phyloP scores from a whole-genome alignment of 2,888 invertebrate species.

The Pseudoips prasinana region DNA sequence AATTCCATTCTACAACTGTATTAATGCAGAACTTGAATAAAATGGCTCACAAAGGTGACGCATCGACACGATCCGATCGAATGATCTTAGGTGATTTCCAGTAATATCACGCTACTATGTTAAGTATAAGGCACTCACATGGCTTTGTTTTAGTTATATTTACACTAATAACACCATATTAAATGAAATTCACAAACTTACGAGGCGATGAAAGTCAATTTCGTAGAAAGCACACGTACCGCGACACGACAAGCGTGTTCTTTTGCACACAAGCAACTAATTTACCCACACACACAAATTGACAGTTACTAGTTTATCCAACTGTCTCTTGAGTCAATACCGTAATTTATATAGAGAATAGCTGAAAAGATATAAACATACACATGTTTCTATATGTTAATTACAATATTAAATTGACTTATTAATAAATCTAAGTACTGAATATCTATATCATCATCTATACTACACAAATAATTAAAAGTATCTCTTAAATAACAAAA shows the following conservation, averaged over 20 bases:
- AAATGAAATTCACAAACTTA: conserved; percentile 74
- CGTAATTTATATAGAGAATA: background rate
- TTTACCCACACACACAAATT: conserved; percentile 38
- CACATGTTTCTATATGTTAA: too few relatives aligned
- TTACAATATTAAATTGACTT: too few relatives aligned
- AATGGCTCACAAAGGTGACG: conserved; percentile 81
- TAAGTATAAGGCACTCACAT: conserved; percentile 31
- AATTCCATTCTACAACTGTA: conserved; percentile 32
- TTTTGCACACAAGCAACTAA: conserved; percentile 68
- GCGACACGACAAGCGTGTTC: conserved; percentile 75
- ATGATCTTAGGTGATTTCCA: conserved; percentile 57
- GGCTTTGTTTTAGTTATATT: conserved; percentile 21
- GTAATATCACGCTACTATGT: conserved; percentile 27
- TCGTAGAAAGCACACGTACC: conserved; percentile 74
- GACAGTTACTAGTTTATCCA: conserved; percentile 20
- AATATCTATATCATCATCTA: too few relatives aligned
- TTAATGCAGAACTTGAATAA: conserved; percentile 60
- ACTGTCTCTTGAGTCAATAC: conserved; percentile 7
- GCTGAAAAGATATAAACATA: too few relatives aligned
- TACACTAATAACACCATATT: conserved; percentile 60
- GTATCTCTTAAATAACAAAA: too few relatives aligned
- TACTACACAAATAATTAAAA: too few relatives aligned
- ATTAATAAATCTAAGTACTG: too few relatives aligned
- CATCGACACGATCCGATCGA: conserved; percentile 79
- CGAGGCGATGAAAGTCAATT: conserved; percentile 80